phyloP scores from a whole-genome alignment of 2,888 invertebrate species.

The Ommatoiulus sabulosus region DNA sequence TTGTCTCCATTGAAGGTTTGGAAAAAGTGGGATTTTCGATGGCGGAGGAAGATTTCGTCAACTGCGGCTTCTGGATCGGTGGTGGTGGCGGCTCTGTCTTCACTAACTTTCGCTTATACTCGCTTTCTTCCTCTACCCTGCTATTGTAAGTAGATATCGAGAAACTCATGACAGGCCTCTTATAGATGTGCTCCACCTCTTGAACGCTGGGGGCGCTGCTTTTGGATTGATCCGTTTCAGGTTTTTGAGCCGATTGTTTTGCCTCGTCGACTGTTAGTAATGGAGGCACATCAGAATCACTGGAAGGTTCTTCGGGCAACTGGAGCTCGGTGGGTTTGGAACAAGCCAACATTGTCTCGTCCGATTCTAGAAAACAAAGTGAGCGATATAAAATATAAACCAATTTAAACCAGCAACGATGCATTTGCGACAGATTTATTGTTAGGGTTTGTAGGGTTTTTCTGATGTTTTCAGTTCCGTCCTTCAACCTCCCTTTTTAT shows the following conservation, averaged over 20 bases:
- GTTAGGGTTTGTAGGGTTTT: no score
- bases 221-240: slow-evolving; percentile 3
- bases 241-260: neutral
- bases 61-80: neutral
- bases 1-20: neutral
- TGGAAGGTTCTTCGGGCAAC: neutral
- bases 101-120: slow-evolving; percentile 58
- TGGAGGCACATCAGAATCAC: neutral
- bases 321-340: neutral
- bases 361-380: neutral
- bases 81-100: slow-evolving; percentile 57
- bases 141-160: slow-evolving; percentile 60
- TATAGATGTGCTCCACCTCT: neutral
- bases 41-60: neutral
- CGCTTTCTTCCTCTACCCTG: slow-evolving; percentile 57
- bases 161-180: slow-evolving; percentile 59
- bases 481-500: neutral
- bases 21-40: slow-evolving; percentile 7
- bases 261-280: neutral
- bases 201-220: neutral
- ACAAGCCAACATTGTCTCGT: neutral
- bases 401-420: neutral
- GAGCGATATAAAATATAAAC: neutral
- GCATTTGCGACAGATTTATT: neutral
- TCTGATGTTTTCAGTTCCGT: no score